Evolutionary conservation across 2,797 vertebrate species (phyloP), one percentile per base, ranked within the genome.

Genomic region (Zalophus californianus): DNA sequence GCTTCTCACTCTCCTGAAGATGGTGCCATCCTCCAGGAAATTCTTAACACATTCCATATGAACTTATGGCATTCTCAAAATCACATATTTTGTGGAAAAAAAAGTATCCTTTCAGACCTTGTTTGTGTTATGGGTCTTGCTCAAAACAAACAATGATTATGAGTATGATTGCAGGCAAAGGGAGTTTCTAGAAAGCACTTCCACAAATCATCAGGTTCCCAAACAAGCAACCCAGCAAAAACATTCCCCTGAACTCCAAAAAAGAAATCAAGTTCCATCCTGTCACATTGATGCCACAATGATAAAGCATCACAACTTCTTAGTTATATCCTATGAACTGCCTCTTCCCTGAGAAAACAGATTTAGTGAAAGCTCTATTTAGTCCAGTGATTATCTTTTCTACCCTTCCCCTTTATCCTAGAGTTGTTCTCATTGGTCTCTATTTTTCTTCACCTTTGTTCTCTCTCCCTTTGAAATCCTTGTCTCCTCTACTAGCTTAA

Each of bases 1-100:
- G 20, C 27, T 38, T 86, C 35, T 88, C 38, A 54, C 48, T 90
- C 48, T 86, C 38, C 50, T 94, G 52, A 89, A 96, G 84, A 95
- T 70, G 78, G 50, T 84, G 16, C 50, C 77, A 52, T 95, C 44
- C 38, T 64, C 54, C 73, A 94, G 52, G 60, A 96, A 79, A 91
- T 56, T 79, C 18, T 90, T 41, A 73, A 54, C 27, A 84, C 2
- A n/a, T 80, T 73, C 64, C 18, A 21, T 84, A 27, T 38, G 32
- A 87, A 78, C 25, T 10, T 41, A 14, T 3, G 16, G 12, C n/a
- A 72, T 82, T 92, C 93, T 87, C 58, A n/a, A 94, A 96, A 89
- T 15, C 56, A 75, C 68, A 5, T n/a, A 23, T 32, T 32, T 29
- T 32, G 16, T 12, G 12, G 12, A 41, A 41, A 70, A 82, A 88